Evolutionary conservation across 2,113 vertebrate species (phyloP).

Genomic region (Piliocolobus tephrosceles): DNA sequence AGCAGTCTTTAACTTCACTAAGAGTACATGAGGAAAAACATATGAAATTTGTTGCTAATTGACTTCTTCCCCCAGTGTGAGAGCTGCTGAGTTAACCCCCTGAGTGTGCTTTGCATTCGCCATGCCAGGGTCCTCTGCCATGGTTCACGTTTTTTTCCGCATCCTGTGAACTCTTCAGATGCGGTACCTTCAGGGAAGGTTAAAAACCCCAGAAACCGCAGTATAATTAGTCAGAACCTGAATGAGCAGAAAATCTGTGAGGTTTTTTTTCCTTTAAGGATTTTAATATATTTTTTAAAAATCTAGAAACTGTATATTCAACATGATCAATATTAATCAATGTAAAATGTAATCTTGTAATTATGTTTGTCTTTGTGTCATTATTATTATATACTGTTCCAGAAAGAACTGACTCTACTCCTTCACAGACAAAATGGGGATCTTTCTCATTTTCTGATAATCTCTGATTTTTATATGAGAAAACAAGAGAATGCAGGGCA

Average conservation of each 20-base stretch:
- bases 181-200: background rate
- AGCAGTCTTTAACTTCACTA: background rate
- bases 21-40: background rate
- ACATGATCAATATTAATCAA: background rate
- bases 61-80: background rate
- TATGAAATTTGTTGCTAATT: background rate
- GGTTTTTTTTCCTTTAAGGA: background rate
- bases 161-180: background rate
- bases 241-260: background rate
- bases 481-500: background rate
- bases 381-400: background rate
- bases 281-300: background rate
- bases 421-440: background rate
- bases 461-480: slow-evolving; percentile 20
- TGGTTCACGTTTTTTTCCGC: fast-evolving
- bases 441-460: slow-evolving; percentile 18
- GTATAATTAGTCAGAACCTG: background rate
- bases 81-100: background rate
- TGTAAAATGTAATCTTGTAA: background rate
- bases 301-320: background rate
- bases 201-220: background rate
- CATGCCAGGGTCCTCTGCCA: fast-evolving
- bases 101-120: fast-evolving
- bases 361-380: background rate
- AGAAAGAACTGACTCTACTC: background rate